Evolutionary conservation across 2,888 invertebrate species (phyloP), one percentile per base, ranked within the genome.

Genomic region (Villa cingulata): DNA sequence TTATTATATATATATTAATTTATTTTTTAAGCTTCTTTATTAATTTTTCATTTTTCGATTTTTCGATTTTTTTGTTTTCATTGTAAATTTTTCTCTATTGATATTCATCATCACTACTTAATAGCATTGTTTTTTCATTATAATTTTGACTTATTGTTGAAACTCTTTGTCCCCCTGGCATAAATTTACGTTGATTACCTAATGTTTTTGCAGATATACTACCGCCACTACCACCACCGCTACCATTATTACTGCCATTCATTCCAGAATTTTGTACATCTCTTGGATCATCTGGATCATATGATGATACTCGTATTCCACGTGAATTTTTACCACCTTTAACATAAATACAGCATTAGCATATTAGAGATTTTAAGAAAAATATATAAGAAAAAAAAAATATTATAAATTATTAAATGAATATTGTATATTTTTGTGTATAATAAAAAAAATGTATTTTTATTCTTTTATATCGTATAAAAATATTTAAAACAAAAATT

Each of bases 81-180:
- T 27, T 6, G 10, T 27, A 27, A 27, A 27, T 9, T 27, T 27
- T 27, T 27, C 4, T 27, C 27, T 29, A 32, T 12, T 88, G 88
- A 70, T 87, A 87, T 70, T 95, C 95, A 68, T 95, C 95, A 65
- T 95, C 95, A 55, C 92, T 92, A 73, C 90, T 91, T 57, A 95
- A 78, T 55, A 95, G 77, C 74, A 92, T 91, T 37, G 94, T 91
- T 74, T 94, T 94, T 76, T 95, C 95, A 70, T 88, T 92, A 73
- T 91, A 91, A 70, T 86, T 86, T 60, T 84, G 81, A 56, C 81
- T 79, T 65, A 86, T 86, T 59, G 86, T 86, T 34, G 86, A 80
- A 48, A 86, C 84, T 39, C 83, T 78, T 59, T 83, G 81, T 32
- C 81, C 78, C 44, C 78, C 76, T 40, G 78, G 74, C 48, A 75